Conservation (phyloP, 2,797 vertebrate species). For the Lophotriccus pileatus region DNA sequence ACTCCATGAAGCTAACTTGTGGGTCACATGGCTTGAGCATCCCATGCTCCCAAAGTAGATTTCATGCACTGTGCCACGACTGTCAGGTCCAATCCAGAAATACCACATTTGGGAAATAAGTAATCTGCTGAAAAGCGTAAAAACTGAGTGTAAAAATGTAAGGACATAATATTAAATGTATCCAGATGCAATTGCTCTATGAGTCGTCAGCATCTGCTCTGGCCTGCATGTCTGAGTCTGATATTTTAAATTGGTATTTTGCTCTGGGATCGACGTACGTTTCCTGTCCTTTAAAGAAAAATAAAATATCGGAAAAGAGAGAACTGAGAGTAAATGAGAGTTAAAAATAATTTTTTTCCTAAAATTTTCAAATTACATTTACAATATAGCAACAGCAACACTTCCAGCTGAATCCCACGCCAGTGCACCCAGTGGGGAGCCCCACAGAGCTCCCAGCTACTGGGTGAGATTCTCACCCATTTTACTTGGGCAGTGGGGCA, state of each 20-base stretch:
- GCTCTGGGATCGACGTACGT: neutral
- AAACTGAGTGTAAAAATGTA: neutral
- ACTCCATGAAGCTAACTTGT: neutral
- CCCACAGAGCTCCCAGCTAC: neutral
- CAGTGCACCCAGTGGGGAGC: fast-evolving
- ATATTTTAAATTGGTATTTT: slow-evolving; percentile 5
- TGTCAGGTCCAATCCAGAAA: neutral
- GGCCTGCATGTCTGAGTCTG: neutral
- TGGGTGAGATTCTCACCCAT: neutral
- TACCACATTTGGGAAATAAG: slow-evolving; percentile 3
- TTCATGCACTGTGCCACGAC: neutral
- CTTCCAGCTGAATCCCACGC: neutral
- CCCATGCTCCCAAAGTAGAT: neutral
- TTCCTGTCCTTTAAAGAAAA: neutral
- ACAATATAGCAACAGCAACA: neutral
- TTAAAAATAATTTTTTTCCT: neutral
- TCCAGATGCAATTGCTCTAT: neutral
- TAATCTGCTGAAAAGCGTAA: neutral
- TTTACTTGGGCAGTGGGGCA: neutral
- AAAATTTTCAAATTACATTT: neutral
- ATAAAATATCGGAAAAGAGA: neutral
- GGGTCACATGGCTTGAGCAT: neutral
- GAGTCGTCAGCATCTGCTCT: neutral
- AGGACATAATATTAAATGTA: slow-evolving; percentile 12
- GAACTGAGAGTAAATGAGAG: neutral